These are phyloP conservation scores for Melanotaenia duboulayi DNA, from an alignment of 2,113 vertebrate species.

Conservation along the genomic window DNA sequence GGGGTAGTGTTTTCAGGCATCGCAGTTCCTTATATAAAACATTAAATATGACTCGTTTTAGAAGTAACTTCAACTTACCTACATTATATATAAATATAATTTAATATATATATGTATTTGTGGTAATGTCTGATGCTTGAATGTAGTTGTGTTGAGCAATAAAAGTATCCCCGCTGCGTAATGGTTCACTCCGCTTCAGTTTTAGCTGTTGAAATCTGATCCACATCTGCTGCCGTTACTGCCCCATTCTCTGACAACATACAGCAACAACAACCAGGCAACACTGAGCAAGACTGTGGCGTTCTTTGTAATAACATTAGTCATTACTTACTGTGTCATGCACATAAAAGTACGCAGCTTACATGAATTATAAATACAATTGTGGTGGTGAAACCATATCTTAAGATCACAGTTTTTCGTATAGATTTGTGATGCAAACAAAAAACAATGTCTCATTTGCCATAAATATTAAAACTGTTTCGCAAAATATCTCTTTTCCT, in stretches of 20 bases:
- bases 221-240: conserved; percentile 42
- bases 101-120: not conserved
- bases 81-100: rapidly evolving
- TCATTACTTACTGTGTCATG: conserved; percentile 7
- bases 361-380: not conserved
- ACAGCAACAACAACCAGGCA: conserved; percentile 29
- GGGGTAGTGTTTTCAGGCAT: not conserved
- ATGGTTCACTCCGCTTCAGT: conserved; percentile 57
- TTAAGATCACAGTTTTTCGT: not conserved
- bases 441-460: not conserved
- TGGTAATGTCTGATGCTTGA: not conserved
- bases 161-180: not conserved
- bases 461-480: not conserved
- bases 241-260: conserved; percentile 27
- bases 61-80: rapidly evolving
- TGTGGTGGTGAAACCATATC: not conserved
- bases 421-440: not conserved
- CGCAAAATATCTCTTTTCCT: not conserved
- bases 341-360: not conserved
- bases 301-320: not conserved
- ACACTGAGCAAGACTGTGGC: not conserved
- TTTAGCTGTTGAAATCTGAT: conserved; percentile 67
- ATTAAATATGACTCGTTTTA: not conserved
- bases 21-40: not conserved
- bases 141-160: not conserved